Conservation (phyloP, 2,113 vertebrate species). For the Xiphias gladius region DNA sequence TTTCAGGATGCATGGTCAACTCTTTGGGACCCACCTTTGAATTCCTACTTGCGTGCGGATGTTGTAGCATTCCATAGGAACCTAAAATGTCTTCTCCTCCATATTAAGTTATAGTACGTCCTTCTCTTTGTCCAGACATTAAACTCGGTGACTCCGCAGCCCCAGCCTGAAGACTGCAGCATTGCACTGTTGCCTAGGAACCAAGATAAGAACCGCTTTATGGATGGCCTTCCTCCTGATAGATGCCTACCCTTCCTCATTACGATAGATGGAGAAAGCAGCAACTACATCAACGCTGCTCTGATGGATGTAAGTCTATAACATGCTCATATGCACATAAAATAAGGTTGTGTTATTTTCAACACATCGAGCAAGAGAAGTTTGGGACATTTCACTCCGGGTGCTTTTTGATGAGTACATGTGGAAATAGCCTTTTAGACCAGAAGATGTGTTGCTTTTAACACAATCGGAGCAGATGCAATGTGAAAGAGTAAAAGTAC, state of each 20-base stretch:
- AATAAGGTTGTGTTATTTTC: conserved; percentile 59
- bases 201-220: conserved; percentile 99
- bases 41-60: not conserved
- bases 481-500: not conserved
- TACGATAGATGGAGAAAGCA: conserved; percentile 98
- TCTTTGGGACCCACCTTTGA: not conserved
- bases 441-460: conserved; percentile 15
- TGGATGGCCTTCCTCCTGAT: conserved; percentile 98
- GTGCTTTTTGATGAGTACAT: not conserved
- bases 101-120: not conserved
- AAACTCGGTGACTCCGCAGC: conserved; percentile 98
- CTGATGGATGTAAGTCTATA: conserved; percentile 96
- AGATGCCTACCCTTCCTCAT: conserved; percentile 99
- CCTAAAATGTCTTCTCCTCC: not conserved
- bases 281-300: conserved; percentile 99
- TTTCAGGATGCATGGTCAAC: not conserved
- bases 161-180: conserved; percentile 98
- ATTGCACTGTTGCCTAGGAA: conserved; percentile 98
- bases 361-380: conserved; percentile 48
- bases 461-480: conserved; percentile 3
- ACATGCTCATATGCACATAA: not conserved
- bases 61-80: not conserved
- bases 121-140: conserved; percentile 87
- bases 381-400: conserved; percentile 59
- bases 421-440: not conserved